phyloP scores from a whole-genome alignment of 2,113 vertebrate species.

The Thomomys bottae region DNA sequence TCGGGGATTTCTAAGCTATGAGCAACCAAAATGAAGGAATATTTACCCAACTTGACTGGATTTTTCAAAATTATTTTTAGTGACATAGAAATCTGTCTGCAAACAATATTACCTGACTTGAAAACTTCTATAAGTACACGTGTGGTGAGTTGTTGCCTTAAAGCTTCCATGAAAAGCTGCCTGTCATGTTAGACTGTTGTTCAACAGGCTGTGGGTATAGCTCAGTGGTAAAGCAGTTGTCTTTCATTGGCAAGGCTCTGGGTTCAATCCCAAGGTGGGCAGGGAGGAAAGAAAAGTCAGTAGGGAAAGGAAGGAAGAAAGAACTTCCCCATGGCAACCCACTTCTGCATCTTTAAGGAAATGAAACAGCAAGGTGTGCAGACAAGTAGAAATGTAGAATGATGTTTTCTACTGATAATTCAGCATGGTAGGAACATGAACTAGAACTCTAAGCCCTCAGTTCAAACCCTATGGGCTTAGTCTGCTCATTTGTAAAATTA shows the following conservation, averaged over 20 bases:
- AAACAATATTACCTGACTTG: slow-evolving; percentile 35
- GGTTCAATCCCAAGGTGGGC: too few species aligned
- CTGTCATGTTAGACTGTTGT: background rate
- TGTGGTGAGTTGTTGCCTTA: slow-evolving; percentile 36
- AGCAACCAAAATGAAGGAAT: slow-evolving; percentile 55
- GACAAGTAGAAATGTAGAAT: slow-evolving; percentile 22
- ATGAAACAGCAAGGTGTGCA: background rate
- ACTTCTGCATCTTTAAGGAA: background rate
- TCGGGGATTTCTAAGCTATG: slow-evolving; percentile 35
- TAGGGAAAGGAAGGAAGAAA: background rate
- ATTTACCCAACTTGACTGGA: slow-evolving; percentile 18
- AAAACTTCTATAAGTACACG: slow-evolving; percentile 45
- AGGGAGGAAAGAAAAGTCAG: background rate
- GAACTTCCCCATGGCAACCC: background rate
- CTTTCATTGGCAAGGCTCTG: background rate
- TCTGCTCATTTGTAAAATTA: slow-evolving; percentile 20
- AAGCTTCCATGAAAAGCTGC: slow-evolving; percentile 57
- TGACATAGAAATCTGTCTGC: slow-evolving; percentile 48
- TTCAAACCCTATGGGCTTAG: slow-evolving; percentile 12
- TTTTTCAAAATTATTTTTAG: slow-evolving; percentile 54
- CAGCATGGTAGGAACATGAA: background rate
- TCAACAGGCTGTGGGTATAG: background rate
- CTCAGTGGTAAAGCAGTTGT: background rate
- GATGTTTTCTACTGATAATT: background rate
- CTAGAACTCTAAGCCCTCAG: background rate